Conservation (phyloP, 2,797 vertebrate genomes). For the Tachyglossus aculeatus region DNA sequence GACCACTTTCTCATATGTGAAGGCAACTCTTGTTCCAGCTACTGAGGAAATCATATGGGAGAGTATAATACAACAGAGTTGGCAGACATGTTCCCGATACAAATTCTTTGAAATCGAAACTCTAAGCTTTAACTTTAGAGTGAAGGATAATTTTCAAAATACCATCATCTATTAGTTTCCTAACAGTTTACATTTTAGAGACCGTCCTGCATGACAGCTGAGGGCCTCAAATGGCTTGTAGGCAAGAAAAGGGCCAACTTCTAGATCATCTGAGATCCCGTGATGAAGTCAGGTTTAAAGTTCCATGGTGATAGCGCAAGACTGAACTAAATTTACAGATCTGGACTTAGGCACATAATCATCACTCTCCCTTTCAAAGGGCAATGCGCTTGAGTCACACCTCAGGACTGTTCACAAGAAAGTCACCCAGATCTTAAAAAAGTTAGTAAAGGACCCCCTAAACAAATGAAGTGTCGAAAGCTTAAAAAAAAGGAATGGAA, state of each 20-base stretch:
- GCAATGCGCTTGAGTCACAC: background rate
- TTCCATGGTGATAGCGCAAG: constrained; percentile 10
- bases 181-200: constrained; percentile 12
- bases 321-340: background rate
- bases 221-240: constrained; percentile 21
- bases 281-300: constrained; percentile 9
- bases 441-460: constrained; percentile 4
- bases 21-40: too few relatives aligned
- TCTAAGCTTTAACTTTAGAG: constrained; percentile 17
- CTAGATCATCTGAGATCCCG: constrained; percentile 5
- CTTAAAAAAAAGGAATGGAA: constrained; percentile 29
- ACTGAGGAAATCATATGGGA: too few relatives aligned
- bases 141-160: constrained; percentile 1
- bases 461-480: constrained; percentile 27
- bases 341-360: constrained; percentile 14
- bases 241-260: background rate
- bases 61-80: too few relatives aligned
- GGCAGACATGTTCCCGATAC: too few relatives aligned
- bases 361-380: constrained; percentile 44
- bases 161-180: constrained; percentile 22
- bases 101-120: constrained; percentile 12
- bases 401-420: constrained; percentile 18
- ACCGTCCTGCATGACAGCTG: background rate
- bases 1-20: too few relatives aligned
- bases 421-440: background rate